Evolutionary conservation across 2,888 invertebrate genomes (phyloP).

Genomic region (Caenorhabditis sulstoni): DNA sequence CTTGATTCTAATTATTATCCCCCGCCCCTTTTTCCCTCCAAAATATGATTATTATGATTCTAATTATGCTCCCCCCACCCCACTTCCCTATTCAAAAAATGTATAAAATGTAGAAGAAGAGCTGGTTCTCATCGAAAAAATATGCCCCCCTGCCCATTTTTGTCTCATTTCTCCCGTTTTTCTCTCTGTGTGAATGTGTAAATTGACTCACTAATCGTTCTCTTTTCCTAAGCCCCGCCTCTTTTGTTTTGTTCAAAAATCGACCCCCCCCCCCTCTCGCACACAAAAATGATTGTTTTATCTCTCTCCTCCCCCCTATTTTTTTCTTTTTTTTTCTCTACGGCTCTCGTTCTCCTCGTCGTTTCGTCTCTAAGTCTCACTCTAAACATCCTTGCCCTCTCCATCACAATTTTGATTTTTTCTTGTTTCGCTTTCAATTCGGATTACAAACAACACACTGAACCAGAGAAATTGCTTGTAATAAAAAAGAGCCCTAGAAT

Average conservation of each 20-base stretch:
- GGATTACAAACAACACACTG: slow-evolving; percentile 20
- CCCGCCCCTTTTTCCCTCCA: no score
- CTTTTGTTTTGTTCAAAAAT: no score
- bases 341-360: no score
- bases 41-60: neutral
- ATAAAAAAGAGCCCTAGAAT: slow-evolving; percentile 39
- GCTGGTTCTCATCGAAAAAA: slow-evolving; percentile 48
- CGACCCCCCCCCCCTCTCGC: neutral
- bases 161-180: neutral
- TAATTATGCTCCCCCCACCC: neutral
- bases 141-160: slow-evolving; percentile 11
- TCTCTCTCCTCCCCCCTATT: neutral
- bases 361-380: no score
- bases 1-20: neutral
- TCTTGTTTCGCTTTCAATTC: slow-evolving; percentile 14
- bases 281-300: slow-evolving; percentile 5
- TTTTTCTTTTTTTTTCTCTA: neutral
- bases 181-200: slow-evolving; percentile 49
- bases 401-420: slow-evolving; percentile 1
- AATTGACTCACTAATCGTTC: slow-evolving; percentile 44
- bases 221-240: slow-evolving; percentile 8
- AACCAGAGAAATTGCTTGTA: slow-evolving; percentile 16
- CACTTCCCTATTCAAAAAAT: neutral
- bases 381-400: neutral
- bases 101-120: slow-evolving; percentile 36